These are phyloP conservation scores for Caenorhabditis zanzibari DNA, from an alignment of 2,888 invertebrate species.

Conservation along the genomic window DNA sequence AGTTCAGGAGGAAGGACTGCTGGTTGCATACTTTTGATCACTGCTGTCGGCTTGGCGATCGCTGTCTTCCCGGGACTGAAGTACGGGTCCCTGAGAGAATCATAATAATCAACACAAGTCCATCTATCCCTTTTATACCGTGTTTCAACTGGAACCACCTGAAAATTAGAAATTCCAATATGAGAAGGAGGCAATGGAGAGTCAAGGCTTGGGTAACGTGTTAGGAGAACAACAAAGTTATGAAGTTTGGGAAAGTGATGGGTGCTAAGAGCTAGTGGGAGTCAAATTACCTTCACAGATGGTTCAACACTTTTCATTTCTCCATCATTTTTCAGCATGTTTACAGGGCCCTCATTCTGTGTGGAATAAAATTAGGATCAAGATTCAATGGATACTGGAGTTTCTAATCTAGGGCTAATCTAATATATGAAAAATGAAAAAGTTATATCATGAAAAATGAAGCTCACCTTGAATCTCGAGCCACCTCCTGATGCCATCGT, in stretches of 20 bases:
- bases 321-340: constrained; percentile 54
- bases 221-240: constrained; percentile 40
- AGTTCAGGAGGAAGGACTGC: not conserved
- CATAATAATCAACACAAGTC: constrained; percentile 78
- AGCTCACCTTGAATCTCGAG: constrained; percentile 63
- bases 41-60: constrained; percentile 43
- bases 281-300: constrained; percentile 45
- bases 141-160: constrained; percentile 80
- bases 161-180: constrained; percentile 44
- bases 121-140: constrained; percentile 79
- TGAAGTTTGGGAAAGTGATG: constrained; percentile 20
- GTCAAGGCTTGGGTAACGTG: not conserved
- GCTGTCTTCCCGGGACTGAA: constrained; percentile 57
- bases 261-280: constrained; percentile 3
- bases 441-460: not conserved
- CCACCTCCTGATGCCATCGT: constrained; percentile 56
- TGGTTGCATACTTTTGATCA: constrained; percentile 52
- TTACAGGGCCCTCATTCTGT: constrained; percentile 52
- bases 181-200: not conserved
- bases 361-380: constrained; percentile 27
- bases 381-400: not conserved
- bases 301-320: constrained; percentile 60
- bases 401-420: constrained; percentile 28
- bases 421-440: not conserved
- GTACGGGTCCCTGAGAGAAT: constrained; percentile 68